Conservation (phyloP, 2,888 invertebrate species). For the Plagodis pulveraria region DNA sequence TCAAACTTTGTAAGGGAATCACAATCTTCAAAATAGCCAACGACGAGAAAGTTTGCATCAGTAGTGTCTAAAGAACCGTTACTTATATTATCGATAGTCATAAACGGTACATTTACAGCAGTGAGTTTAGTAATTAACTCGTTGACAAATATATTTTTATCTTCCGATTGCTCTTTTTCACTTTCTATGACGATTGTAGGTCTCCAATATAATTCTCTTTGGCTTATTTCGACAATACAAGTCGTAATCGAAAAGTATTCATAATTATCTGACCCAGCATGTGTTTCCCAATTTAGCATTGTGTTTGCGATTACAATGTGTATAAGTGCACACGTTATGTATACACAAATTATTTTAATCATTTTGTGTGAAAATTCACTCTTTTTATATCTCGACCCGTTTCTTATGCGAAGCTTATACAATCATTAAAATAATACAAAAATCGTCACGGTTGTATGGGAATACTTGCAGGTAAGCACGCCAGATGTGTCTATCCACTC, state of each 20-base stretch:
- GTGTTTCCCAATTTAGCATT: constrained; percentile 10
- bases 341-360: constrained; percentile 10
- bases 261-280: constrained; percentile 5
- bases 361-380: constrained; percentile 5
- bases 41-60: constrained; percentile 32
- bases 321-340: constrained; percentile 6
- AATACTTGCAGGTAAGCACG: too few species aligned
- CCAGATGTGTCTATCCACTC: too few species aligned
- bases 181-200: constrained; percentile 41
- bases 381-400: too few species aligned
- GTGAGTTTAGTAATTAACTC: constrained; percentile 37
- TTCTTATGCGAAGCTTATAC: too few species aligned
- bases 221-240: constrained; percentile 41
- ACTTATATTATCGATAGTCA: constrained; percentile 5
- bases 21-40: constrained; percentile 44
- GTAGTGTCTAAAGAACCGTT: constrained; percentile 22
- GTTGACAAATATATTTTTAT: constrained; percentile 32
- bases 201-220: constrained; percentile 32
- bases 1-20: constrained; percentile 35
- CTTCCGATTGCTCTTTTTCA: constrained; percentile 9
- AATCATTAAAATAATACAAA: too few species aligned
- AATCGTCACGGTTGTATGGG: too few species aligned
- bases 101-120: constrained; percentile 32
- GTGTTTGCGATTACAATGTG: constrained; percentile 16
- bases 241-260: constrained; percentile 29